Evolutionary conservation across 2,113 vertebrate species (phyloP).

Genomic region (Equus przewalskii): DNA sequence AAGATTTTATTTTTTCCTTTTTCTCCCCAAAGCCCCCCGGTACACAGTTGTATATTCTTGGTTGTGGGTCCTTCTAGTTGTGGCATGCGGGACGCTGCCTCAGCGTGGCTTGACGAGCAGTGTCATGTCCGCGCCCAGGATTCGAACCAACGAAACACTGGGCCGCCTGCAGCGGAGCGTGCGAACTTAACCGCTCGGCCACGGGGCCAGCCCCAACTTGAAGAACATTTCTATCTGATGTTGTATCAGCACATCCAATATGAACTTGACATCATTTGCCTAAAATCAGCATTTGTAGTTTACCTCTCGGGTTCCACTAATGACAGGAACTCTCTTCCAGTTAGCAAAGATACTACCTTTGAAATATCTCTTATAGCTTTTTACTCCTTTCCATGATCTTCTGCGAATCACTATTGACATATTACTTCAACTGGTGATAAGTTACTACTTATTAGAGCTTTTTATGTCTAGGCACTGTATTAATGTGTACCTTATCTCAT

Average conservation of each 20-base stretch:
- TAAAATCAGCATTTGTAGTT: constrained; percentile 7
- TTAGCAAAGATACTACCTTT: background rate
- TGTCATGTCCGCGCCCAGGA: no score
- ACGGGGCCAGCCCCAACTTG: no score
- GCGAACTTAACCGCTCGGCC: no score
- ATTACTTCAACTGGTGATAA: constrained; percentile 4
- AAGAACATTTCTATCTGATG: constrained; percentile 1
- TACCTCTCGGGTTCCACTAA: background rate
- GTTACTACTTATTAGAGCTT: background rate
- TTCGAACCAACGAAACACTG: no score
- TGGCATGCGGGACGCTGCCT: no score
- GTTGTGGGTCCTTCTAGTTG: no score
- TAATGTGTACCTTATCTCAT: background rate
- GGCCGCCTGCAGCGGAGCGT: no score
- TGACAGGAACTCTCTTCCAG: background rate
- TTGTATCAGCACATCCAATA: background rate
- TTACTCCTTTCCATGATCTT: background rate
- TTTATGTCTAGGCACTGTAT: background rate
- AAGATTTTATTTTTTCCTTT: no score
- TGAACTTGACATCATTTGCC: constrained; percentile 31
- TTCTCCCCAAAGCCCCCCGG: no score
- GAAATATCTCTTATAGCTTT: constrained; percentile 5
- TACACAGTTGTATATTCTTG: no score
- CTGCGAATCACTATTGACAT: background rate
- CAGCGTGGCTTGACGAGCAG: no score